A percentile compares a stretch with the other conserved stretches of the same genome.
Evolutionary conservation across 2,113 vertebrate species (phyloP).

Genomic region (Echinops telfairi): DNA sequence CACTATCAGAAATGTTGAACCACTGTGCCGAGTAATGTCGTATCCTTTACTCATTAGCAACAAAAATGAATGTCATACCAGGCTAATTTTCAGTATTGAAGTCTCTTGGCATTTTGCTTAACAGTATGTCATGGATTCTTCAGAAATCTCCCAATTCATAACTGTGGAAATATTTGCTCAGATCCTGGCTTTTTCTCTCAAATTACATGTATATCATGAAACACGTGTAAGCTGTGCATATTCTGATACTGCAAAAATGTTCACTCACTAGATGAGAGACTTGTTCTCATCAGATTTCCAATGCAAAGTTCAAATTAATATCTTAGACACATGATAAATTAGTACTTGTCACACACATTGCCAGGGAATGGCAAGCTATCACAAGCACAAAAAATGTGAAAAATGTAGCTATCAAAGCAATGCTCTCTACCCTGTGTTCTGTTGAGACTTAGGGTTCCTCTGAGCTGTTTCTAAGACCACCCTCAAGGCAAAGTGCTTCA

Average conservation of each 20-base stretch:
- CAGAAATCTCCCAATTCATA: neutral
- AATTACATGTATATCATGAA: neutral
- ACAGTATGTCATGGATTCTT: conserved; percentile 30
- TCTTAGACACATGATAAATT: conserved; percentile 54
- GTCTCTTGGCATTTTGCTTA: conserved; percentile 3
- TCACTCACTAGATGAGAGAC: conserved; percentile 19
- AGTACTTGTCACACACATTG: conserved; percentile 53
- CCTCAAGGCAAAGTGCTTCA: neutral
- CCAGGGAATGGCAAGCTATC: conserved; percentile 25
- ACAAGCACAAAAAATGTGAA: neutral
- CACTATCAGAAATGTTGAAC: neutral
- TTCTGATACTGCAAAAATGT: conserved; percentile 5
- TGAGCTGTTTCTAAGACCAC: neutral
- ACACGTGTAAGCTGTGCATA: neutral
- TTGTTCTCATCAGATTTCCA: conserved; percentile 28
- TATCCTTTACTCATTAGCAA: neutral
- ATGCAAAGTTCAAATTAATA: conserved; percentile 59
- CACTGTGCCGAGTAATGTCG: neutral
- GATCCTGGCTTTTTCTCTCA: neutral
- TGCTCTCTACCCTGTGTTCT: neutral
- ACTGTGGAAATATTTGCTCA: neutral
- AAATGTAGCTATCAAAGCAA: neutral
- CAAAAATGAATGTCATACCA: conserved; percentile 33
- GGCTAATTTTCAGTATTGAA: neutral
- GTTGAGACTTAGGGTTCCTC: neutral